These are phyloP conservation scores for Anthopleura xanthogrammica DNA, from an alignment of 92 coral and sea anemone species.

Conservation along the genomic window DNA sequence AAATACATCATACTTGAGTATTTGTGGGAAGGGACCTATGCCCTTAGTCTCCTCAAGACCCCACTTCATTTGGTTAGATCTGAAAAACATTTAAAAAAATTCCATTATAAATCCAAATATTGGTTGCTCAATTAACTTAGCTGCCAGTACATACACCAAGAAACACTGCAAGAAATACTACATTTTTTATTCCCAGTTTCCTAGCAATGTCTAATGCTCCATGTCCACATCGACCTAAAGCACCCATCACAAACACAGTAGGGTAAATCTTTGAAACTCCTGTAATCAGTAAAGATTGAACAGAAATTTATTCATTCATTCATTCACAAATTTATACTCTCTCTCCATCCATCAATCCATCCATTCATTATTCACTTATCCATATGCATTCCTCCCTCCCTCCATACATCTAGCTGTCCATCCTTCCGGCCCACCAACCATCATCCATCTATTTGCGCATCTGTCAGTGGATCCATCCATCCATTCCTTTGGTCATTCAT, in stretches of 20 bases:
- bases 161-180: too few relatives aligned
- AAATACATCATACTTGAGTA: constrained; percentile 75
- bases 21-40: constrained; percentile 80
- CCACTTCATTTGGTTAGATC: constrained; percentile 59
- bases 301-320: too few relatives aligned
- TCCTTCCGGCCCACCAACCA: too few relatives aligned
- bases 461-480: too few relatives aligned
- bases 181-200: constrained; percentile 72
- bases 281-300: constrained; percentile 12
- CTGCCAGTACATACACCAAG: too few relatives aligned
- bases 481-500: too few relatives aligned
- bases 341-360: too few relatives aligned
- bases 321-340: background rate
- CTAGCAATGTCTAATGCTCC: constrained; percentile 72
- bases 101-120: background rate
- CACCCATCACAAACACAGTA: constrained; percentile 78
- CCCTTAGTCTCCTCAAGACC: constrained; percentile 81
- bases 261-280: constrained; percentile 61
- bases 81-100: background rate
- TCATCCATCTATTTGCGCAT: too few relatives aligned
- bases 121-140: too few relatives aligned
- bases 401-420: too few relatives aligned
- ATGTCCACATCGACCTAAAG: constrained; percentile 84
- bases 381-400: too few relatives aligned
- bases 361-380: too few relatives aligned